Conservation (phyloP, 2,113 vertebrate species). For the Aptenodytes patagonicus region DNA sequence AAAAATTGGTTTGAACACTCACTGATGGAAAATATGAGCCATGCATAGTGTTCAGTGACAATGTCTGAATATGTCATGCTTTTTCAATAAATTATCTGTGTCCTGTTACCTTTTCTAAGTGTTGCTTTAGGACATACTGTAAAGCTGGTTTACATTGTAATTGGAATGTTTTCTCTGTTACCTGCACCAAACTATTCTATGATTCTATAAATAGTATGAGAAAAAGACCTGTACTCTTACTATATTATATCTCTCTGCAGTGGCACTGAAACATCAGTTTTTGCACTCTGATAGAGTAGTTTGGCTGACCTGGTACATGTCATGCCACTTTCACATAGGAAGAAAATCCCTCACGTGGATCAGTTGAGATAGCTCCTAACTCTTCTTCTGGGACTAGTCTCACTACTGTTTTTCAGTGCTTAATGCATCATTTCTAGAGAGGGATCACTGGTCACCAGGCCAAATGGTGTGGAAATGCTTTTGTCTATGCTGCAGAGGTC, state of each 20-base stretch:
- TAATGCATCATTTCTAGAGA: neutral
- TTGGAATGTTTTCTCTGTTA: neutral
- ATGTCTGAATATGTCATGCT: neutral
- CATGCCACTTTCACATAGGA: neutral
- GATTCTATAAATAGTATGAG: neutral
- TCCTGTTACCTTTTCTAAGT: neutral
- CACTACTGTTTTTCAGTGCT: neutral
- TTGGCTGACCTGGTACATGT: neutral
- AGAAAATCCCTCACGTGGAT: neutral
- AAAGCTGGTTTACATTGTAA: neutral
- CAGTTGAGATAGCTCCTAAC: neutral
- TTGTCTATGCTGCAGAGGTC: neutral
- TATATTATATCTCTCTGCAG: neutral
- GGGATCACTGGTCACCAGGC: neutral
- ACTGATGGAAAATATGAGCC: neutral
- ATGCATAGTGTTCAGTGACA: neutral
- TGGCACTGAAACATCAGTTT: neutral
- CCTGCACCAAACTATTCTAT: neutral
- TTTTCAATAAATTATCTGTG: neutral
- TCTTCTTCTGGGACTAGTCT: neutral
- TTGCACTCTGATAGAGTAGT: neutral
- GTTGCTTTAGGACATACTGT: neutral
- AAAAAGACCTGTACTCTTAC: neutral
- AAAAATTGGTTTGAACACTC: neutral
- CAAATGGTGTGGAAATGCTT: neutral